Percentiles rank a stretch among this genome's conserved stretches.
Evolutionary conservation across 92 coral and sea anemone genomes (phyloP).

Genomic region (Siderastrea radians): DNA sequence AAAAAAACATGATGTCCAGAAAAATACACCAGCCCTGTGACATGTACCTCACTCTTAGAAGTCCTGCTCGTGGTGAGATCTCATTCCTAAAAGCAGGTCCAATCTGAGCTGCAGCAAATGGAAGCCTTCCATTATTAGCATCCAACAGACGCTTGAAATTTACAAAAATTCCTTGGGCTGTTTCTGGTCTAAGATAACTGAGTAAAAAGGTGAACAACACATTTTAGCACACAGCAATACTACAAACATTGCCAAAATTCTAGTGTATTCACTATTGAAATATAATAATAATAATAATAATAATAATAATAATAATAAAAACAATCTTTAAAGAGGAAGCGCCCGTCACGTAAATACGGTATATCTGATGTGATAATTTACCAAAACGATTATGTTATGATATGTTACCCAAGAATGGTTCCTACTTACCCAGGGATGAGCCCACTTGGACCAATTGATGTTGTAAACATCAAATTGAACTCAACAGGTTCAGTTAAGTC

Average conservation of each 20-base stretch:
- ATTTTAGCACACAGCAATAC: too few species aligned
- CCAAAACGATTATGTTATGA: too few species aligned
- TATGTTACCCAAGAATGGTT: not conserved
- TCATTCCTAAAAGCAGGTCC: constrained; percentile 99
- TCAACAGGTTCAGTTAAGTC: constrained; percentile 95
- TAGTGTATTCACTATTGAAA: too few species aligned
- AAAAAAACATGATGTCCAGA: not conserved
- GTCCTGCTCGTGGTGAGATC: constrained; percentile 97
- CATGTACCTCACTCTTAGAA: constrained; percentile 92
- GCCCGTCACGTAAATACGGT: too few species aligned
- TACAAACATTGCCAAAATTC: too few species aligned
- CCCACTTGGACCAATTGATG: constrained; percentile 99
- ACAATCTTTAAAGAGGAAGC: too few species aligned
- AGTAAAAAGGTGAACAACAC: not conserved
- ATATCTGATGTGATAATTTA: too few species aligned
- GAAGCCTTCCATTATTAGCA: constrained; percentile 96
- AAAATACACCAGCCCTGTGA: not conserved
- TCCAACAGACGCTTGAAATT: constrained; percentile 98
- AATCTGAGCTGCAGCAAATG: constrained; percentile 98
- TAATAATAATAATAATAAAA: too few species aligned
- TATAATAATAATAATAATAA: too few species aligned
- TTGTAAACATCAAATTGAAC: constrained; percentile 96
- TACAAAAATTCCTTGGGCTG: constrained; percentile 99
- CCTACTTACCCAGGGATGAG: constrained; percentile 92
- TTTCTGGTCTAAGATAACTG: constrained; percentile 96